Conservation (phyloP, 2,113 vertebrate genomes). For the Elephantulus edwardii region DNA sequence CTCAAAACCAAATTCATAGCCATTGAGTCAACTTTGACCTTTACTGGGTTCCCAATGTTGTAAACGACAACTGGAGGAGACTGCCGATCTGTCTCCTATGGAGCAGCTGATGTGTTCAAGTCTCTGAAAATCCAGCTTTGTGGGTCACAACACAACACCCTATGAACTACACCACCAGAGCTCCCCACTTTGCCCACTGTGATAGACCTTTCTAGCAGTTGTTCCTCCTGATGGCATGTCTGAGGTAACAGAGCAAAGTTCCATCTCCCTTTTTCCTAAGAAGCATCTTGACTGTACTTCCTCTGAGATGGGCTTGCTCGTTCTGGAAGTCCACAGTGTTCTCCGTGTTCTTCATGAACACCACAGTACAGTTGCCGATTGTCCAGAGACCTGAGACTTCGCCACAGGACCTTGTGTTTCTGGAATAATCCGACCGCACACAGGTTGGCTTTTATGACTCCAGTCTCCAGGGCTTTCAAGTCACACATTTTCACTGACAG, state of each 20-base stretch:
- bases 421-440: no score
- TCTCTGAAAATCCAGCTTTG: no score
- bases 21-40: no score
- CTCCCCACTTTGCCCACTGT: no score
- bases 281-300: not conserved
- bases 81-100: no score
- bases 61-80: no score
- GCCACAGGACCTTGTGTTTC: rapidly evolving
- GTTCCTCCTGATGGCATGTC: not conserved
- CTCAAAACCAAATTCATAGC: no score
- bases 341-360: not conserved
- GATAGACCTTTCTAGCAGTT: not conserved
- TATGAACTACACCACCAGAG: no score
- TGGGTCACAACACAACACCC: no score
- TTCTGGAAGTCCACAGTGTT: not conserved
- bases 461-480: not conserved
- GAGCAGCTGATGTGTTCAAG: no score
- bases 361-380: rapidly evolving
- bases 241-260: not conserved
- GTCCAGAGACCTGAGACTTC: not conserved
- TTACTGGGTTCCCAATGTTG: no score
- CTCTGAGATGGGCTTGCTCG: not conserved
- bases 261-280: not conserved
- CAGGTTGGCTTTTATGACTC: rapidly evolving
- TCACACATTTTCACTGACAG: not conserved